Base-by-base conservation (phyloP, 2,113 vertebrate species). In the Stigmatopora argus region DNA sequence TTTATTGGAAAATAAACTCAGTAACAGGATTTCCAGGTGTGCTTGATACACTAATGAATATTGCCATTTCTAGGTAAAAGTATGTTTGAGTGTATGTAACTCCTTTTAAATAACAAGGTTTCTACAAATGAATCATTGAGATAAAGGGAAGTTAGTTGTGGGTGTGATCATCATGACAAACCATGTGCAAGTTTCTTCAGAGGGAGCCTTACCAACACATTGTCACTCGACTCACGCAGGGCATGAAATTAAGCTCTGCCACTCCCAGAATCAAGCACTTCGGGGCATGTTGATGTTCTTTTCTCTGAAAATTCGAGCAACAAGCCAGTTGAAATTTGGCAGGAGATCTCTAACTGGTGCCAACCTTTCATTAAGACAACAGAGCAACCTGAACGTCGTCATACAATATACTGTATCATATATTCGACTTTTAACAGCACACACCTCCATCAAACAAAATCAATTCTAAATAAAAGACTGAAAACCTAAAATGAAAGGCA, bases 211-310 rank as follows among this genome's bases (percentile, higher is more conserved):
- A 61, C 51, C 49, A 71, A 75, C 78, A 71, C 73, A 73, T 55
- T 71, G 71, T 63, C 71, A 66, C 73, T 66, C 74, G 71, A 74
- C 71, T 81, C 80, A 82, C 15, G 65, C 67, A 65, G 69, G 55
- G 78, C 73, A 77, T 83, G 73, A 81, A 80, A 73, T 75, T 66
- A 69, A 75, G 46, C 44, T 52, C 61, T 55, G 66, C 75, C 3
- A 61, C 72, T 79, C 72, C 76, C 77, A 75, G 69, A 81, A 73
- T 77, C 44, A 41, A 65, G 53, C 62, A 77, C 76, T 74, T 75
- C 57, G 1, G 76, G 80, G 38, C 61, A 56, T 38, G 73, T 61
- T 5, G 70, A 74, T 52, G 74, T 41, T 66, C 58, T 66, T 74
- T 48, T 64, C 35, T 67, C 62, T 78, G 67, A 58, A 80, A 76